Evolutionary conservation across 2,888 invertebrate genomes (phyloP), one percentile per base, ranked within the genome.

Genomic region (Prosopocoilus inquinatus): DNA sequence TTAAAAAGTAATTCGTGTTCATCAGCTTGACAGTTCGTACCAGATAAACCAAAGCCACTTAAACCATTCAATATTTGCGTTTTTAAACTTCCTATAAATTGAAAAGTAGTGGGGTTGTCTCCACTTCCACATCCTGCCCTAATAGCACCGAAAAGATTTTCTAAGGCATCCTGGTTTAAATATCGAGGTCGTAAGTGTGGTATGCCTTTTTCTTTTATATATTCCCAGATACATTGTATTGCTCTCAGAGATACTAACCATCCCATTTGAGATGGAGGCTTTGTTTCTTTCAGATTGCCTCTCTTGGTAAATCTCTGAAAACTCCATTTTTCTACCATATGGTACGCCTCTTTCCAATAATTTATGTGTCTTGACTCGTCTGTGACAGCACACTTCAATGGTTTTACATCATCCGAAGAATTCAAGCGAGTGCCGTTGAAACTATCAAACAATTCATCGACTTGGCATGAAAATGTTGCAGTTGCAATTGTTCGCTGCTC

Each of bases 381-480:
- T n/a, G n/a, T n/a, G n/a, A n/a, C n/a, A n/a, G n/a, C n/a, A n/a
- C n/a, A n/a, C n/a, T n/a, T n/a, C n/a, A n/a, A n/a, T n/a, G n/a
- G n/a, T n/a, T 41, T 58, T 28, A 56, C 11, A 47, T 50, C 60
- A 16, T 39, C 55, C 9, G 58, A 53, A n/a, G 53, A 11, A 28
- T 11, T 12, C 2, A n/a, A 9, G 11, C 12, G 35, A 43, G 44
- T 60, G 8, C 60, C 63, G 50, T 61, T 53, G 53, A 63, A 62
- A 55, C 64, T 66, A 38, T 67, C 68, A 57, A 66, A 68, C 15
- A 66, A 45, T 11, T 63, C 48, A 58, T 67, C 60, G 11, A 63
- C 55, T 38, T 58, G 34, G 20, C 60, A 20, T 2, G 64, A 45
- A 50, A 64, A 62, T 28, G 51, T 58, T 13, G 62, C 62, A 9